A percentile compares a stretch with the other conserved stretches of the same genome.
phyloP scores from a whole-genome alignment of 2,113 vertebrate genomes.

The Myotis lucifugus region DNA sequence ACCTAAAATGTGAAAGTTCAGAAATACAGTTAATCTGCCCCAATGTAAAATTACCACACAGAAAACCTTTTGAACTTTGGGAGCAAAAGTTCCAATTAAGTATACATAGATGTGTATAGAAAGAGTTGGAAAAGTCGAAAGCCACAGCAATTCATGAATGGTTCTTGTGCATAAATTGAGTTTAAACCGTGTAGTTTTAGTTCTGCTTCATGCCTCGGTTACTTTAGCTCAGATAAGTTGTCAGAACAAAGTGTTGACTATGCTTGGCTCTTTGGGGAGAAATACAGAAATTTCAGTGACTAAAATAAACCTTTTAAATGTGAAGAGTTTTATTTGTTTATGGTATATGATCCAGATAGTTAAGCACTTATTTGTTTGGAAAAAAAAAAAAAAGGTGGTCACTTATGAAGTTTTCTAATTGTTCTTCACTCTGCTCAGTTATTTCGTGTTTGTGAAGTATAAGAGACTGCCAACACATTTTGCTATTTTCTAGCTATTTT shows the following conservation, averaged over 20 bases:
- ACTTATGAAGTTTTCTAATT: neutral
- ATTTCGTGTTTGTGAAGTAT: neutral
- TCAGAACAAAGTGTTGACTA: neutral
- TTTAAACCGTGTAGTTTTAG: neutral
- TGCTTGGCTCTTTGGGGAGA: neutral
- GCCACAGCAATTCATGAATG: neutral
- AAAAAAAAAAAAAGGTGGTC: neutral
- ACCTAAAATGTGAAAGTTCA: neutral
- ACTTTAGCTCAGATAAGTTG: neutral
- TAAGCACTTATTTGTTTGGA: neutral
- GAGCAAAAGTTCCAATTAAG: neutral
- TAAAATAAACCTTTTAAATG: neutral
- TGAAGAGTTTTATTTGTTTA: slow-evolving; percentile 9
- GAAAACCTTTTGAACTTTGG: neutral
- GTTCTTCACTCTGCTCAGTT: neutral
- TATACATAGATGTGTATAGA: neutral
- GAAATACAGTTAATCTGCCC: neutral
- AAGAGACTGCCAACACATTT: neutral
- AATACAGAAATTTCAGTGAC: neutral
- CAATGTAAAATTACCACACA: neutral
- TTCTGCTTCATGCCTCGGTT: neutral
- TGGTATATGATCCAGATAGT: neutral
- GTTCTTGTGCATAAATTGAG: slow-evolving; percentile 3
- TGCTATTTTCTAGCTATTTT: neutral
- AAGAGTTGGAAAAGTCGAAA: slow-evolving; percentile 9